Evolutionary conservation across 2,113 vertebrate genomes (phyloP), one percentile per base, ranked within the genome.

Genomic region (Aspiorhynchus laticeps): DNA sequence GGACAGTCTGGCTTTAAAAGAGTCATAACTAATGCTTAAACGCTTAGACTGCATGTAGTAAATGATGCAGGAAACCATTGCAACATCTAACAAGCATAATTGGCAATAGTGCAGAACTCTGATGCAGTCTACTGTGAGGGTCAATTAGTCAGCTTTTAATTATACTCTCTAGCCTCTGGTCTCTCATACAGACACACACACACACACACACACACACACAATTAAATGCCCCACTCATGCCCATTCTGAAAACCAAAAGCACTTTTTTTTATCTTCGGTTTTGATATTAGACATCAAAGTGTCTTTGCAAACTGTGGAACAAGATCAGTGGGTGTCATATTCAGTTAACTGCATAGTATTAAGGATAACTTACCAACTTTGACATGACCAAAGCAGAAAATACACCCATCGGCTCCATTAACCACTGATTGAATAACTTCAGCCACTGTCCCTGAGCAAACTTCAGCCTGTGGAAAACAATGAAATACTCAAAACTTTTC

Each of bases 381-480:
- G 88, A 94, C 95, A 91, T 98, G 98, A 91, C 98, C 98, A 5
- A 99, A 99, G 95, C 97, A 98, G 93, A 99, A 99, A 93, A 99
- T 96, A 94, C 98, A 99, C 86, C 98, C 98, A 88, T 99, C 98
- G 83, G 97, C 96, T 91, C 98, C 98, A 5, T 98, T 96, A 92
- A 99, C 97, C 94, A 99, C 98, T 46, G 98, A 97, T 95, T 99
- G 98, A 89, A 99, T 97, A 93, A 99, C 97, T 85, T 99, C 98
- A 4, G 98, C 97, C 90, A 99, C 97, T 2, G 98, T 97, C 91
- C 98, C 98, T 73, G 98, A 97, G 94, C 98, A 99, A 91, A 99
- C 97, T 95, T 99, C 98, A 6, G 97, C 98, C 98, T 99, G 93
- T 26, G 89, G 85, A 83, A 88, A 90, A 24, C 31, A 80, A 24